A percentile compares a stretch with the other conserved stretches of the same genome.
phyloP scores from a whole-genome alignment of 2,888 invertebrate genomes.

The Yponomeuta plumbellus region DNA sequence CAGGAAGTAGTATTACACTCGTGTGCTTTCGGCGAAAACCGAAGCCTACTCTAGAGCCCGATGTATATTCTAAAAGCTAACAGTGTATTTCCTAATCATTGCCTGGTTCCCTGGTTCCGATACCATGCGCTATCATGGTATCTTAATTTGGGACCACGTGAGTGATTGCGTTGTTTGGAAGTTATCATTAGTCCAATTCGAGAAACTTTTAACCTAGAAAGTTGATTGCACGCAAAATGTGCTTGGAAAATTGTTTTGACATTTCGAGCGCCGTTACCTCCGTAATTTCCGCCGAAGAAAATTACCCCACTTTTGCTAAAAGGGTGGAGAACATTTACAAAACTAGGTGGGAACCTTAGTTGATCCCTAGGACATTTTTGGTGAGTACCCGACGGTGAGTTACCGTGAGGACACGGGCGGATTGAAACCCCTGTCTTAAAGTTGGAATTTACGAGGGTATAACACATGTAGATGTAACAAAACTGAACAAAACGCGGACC shows the following conservation, averaged over 20 bases:
- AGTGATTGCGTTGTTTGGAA: too few relatives aligned
- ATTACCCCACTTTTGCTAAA: neutral
- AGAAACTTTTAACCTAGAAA: neutral
- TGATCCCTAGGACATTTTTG: neutral
- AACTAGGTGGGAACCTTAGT: neutral
- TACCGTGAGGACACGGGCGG: neutral
- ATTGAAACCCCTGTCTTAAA: constrained; percentile 11
- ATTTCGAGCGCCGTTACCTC: neutral
- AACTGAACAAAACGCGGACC: neutral
- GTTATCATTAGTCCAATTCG: neutral
- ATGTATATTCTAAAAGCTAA: too few relatives aligned
- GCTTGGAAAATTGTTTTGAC: neutral
- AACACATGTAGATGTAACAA: constrained; percentile 9
- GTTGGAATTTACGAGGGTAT: constrained; percentile 12
- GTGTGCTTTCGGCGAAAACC: too few relatives aligned
- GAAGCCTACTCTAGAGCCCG: too few relatives aligned
- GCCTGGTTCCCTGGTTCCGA: too few relatives aligned
- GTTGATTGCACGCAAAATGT: neutral
- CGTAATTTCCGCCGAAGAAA: neutral
- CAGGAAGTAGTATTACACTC: too few relatives aligned
- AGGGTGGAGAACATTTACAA: neutral
- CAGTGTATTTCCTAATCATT: too few relatives aligned
- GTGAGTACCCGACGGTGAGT: neutral
- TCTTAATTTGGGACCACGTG: too few relatives aligned
- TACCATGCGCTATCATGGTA: too few relatives aligned